A percentile compares a stretch with the other conserved stretches of the same genome.
Evolutionary conservation across 2,888 invertebrate species (phyloP).

Genomic region (Tenthredo notha): DNA sequence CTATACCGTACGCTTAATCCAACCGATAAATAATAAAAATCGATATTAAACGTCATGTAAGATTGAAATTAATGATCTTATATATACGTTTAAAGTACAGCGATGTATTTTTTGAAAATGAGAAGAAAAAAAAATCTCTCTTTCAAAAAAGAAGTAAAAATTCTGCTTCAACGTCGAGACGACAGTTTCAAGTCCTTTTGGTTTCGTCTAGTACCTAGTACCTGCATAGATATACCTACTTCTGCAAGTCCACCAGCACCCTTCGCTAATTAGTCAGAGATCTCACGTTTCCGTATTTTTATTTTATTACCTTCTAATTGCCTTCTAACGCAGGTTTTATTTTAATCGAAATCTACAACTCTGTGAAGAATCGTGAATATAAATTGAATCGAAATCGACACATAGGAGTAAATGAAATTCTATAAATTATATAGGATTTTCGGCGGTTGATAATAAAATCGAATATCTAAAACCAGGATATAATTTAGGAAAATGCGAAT

Average conservation of each 20-base stretch:
- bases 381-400: too few species aligned
- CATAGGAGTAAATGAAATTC: background rate
- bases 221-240: background rate
- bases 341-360: too few species aligned
- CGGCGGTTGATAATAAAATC: background rate
- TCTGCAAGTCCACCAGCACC: background rate
- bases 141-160: background rate
- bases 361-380: too few species aligned
- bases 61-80: too few species aligned
- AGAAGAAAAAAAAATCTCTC: background rate
- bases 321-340: too few species aligned
- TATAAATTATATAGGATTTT: background rate
- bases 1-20: background rate
- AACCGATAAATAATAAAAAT: background rate
- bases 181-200: conserved; percentile 7
- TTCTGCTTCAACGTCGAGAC: background rate
- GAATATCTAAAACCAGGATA: background rate
- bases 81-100: background rate
- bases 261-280: conserved; percentile 11
- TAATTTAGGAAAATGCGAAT: background rate
- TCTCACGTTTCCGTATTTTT: too few species aligned
- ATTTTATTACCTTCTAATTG: too few species aligned
- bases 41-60: too few species aligned
- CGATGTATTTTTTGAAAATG: background rate
- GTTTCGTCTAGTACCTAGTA: background rate